These are phyloP conservation scores for Polypedilum pembai DNA, from an alignment of 1,140 invertebrate genomes.

Conservation along the genomic window DNA sequence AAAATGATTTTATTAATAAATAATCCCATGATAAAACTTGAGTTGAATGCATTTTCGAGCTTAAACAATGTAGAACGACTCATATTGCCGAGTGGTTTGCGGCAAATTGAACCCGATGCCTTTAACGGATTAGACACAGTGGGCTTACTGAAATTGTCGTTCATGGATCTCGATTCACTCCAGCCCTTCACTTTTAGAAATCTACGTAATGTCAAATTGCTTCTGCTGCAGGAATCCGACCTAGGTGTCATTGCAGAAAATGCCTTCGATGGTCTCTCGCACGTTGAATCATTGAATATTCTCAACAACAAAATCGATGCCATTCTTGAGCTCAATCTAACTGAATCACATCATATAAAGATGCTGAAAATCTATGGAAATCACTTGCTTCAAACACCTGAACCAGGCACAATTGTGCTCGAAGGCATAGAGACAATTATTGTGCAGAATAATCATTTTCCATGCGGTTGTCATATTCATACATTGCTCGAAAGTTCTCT, in stretches of 20 bases:
- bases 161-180: constrained; percentile 68
- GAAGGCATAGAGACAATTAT: constrained; percentile 59
- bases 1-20: constrained; percentile 64
- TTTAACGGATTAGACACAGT: constrained; percentile 73
- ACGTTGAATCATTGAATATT: constrained; percentile 62
- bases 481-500: constrained; percentile 64
- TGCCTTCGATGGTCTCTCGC: constrained; percentile 61
- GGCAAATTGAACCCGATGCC: constrained; percentile 63
- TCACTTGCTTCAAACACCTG: constrained; percentile 66
- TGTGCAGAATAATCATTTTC: constrained; percentile 68
- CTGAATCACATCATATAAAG: constrained; percentile 57
- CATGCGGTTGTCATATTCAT: constrained; percentile 73
- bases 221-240: constrained; percentile 72
- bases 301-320: constrained; percentile 77
- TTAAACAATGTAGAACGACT: constrained; percentile 67
- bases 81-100: constrained; percentile 67
- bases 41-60: constrained; percentile 69
- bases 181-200: constrained; percentile 65
- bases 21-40: constrained; percentile 65
- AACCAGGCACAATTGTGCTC: constrained; percentile 54
- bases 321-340: constrained; percentile 62
- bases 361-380: constrained; percentile 67
- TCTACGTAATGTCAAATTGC: constrained; percentile 59
- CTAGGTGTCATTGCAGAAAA: constrained; percentile 61
- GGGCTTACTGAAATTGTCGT: constrained; percentile 65